Base-by-base conservation (phyloP, 2,797 vertebrate species). In the Heterohyrax brucei region DNA sequence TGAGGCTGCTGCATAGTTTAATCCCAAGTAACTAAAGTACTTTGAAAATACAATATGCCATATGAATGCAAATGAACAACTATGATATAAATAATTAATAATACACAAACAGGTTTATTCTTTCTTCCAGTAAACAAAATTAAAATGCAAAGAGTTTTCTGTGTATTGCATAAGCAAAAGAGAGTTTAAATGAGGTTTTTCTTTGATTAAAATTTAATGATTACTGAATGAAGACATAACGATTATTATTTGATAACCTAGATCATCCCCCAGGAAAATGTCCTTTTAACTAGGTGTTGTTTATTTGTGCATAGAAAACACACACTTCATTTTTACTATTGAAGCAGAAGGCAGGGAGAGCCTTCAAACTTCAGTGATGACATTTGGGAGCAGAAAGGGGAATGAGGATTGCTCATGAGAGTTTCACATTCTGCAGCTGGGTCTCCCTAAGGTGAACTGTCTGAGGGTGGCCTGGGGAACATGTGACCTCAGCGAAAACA, bases 121-220 rank as follows among this genome's bases (percentile, higher is more conserved):
- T 95, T 81, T 75, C 56, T 97, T 92, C 79, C 93, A 90, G 70
- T 85, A 95, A 96, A 93, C 87, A 93, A 95, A 93, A 50, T 64
- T 97, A 93, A 97, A 89, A 86, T 83, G 14, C 7, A 61, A 85
- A 28, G 26, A 5, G 46, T 95, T 73, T 85, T 93, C 19, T 46
- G 21, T 95, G 59, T 53, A 92, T 12, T 96, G 46, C 68, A 88
- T 3, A 91, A 94, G 66, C 77, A 92, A 90, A 96, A 70, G 81
- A 89, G 92, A 87, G 22, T 96, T 97, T 96, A 92, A 95, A 75
- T 83, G 56, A 94, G 90, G 70, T 80, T 96, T 96, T 80, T 85
- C 75, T 91, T 93, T 62, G 48, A 21, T 66, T 88, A 98, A 97
- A 96, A 94, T 89, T 84, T 90, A 70, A 91, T 44, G 56, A 95